Base-by-base conservation (phyloP, 2,797 vertebrate genomes). In the Toxotes lorentzi region DNA sequence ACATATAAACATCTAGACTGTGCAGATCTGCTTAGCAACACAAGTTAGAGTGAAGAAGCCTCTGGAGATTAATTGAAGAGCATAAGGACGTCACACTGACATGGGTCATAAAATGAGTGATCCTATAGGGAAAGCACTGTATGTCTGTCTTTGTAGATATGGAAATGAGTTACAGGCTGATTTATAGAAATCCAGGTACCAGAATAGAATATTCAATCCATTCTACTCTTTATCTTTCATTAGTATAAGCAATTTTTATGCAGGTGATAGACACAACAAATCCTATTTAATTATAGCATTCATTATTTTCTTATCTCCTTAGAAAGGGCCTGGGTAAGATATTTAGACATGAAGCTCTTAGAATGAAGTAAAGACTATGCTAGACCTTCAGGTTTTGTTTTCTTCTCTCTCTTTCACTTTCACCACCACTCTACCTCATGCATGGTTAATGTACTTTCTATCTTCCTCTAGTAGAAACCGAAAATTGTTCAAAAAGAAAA, bases 271-370 rank as follows among this genome's bases (percentile, higher is more conserved):
- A 70, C 8, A 4, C 69, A 74, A 79, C 71, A 83, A 86, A 73
- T 56, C n/a, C 56, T 67, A 23, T 82, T 85, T 76, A 82, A 86
- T 83, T 83, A 76, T 67, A 78, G 59, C 67, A 72, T 72, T 73
- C 48, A 71, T 84, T 81, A 57, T 76, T 83, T 76, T 64, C 73
- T 86, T 84, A 86, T 89, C 86, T 66, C 0, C 67, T 58, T 5
- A 14, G 54, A 51, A 54, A 72, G 24, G 45, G 67, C 23, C 23
- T 35, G 78, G 60, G 60, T 66, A 47, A 80, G 43, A 76, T 78
- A 83, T 79, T 80, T 59, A 72, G 62, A 76, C 45, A n/a, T 61
- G 58, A 78, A 82, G 58, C 72, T 83, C 66, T 67, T 50, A 70
- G 57, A 74, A 73, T 60, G 59, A 68, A 78, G 56, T 45, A 61